A percentile compares a stretch with the other conserved stretches of the same genome.
Evolutionary conservation across 2,113 vertebrate genomes (phyloP).

Genomic region (Propithecus coquereli): DNA sequence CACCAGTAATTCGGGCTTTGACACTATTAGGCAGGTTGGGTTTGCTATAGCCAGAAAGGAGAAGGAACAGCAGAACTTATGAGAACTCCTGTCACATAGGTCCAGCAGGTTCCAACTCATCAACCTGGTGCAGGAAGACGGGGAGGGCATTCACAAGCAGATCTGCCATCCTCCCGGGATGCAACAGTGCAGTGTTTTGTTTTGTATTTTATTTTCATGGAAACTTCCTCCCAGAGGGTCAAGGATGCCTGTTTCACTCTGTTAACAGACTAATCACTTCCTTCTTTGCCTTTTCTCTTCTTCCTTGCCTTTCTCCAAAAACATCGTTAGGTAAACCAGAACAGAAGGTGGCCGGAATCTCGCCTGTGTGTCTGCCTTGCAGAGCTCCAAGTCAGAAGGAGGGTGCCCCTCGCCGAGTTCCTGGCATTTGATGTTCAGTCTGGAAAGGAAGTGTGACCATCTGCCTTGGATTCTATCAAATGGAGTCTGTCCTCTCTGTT

Average conservation of each 20-base stretch:
- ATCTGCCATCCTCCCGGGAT: background rate
- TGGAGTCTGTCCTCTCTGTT: background rate
- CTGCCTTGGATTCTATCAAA: conserved; percentile 10
- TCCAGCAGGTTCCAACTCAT: background rate
- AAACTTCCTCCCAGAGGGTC: conserved; percentile 10
- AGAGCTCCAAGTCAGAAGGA: conserved; percentile 40
- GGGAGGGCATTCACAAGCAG: fast-evolving
- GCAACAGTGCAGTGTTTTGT: background rate
- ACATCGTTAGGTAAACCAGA: background rate
- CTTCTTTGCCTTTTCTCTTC: background rate
- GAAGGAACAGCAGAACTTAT: background rate
- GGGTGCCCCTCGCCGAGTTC: background rate
- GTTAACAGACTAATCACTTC: background rate
- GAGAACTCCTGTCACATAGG: background rate
- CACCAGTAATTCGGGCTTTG: background rate
- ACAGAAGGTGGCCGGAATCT: conserved; percentile 52
- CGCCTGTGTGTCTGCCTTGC: background rate
- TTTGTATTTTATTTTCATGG: conserved; percentile 8
- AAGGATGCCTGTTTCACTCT: background rate
- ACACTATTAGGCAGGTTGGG: too few relatives aligned
- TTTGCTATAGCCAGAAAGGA: background rate
- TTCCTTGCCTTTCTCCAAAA: conserved; percentile 26
- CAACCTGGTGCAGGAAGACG: background rate
- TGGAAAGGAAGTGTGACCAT: conserved; percentile 57
- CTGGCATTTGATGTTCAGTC: conserved; percentile 35